Evolutionary conservation across 2,797 vertebrate genomes (phyloP).

Genomic region (Geotrypetes seraphini): DNA sequence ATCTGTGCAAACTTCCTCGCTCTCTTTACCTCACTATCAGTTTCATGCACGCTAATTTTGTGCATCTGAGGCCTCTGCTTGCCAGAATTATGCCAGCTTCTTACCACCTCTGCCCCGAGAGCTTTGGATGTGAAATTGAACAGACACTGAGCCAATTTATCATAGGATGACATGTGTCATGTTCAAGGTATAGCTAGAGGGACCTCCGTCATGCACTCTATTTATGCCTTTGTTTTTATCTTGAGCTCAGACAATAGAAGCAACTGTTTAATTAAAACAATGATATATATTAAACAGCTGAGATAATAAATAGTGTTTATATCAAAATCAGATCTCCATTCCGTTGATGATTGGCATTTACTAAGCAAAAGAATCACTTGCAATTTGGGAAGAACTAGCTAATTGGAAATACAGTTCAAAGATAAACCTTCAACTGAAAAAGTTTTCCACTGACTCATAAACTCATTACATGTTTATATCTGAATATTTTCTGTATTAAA

Average conservation of each 20-base stretch:
- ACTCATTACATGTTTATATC: too few species aligned
- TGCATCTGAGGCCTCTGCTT: slow-evolving; percentile 77
- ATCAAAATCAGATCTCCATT: slow-evolving; percentile 57
- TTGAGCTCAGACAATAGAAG: slow-evolving; percentile 67
- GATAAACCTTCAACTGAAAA: too few species aligned
- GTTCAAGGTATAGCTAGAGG: slow-evolving; percentile 90
- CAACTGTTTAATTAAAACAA: slow-evolving; percentile 65
- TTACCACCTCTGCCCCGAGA: slow-evolving; percentile 81
- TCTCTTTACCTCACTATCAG: slow-evolving; percentile 74
- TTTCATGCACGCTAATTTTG: slow-evolving; percentile 79
- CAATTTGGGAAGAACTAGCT: too few species aligned
- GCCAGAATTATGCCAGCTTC: slow-evolving; percentile 79
- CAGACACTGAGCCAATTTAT: slow-evolving; percentile 98
- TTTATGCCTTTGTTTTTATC: slow-evolving; percentile 92
- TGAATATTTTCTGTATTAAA: too few species aligned
- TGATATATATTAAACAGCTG: slow-evolving; percentile 55
- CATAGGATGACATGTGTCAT: slow-evolving; percentile 98
- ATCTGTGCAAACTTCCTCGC: slow-evolving; percentile 81
- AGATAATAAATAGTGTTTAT: slow-evolving; percentile 30
- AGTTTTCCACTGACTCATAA: too few species aligned
- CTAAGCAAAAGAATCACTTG: slow-evolving; percentile 63
- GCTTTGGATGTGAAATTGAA: slow-evolving; percentile 98
- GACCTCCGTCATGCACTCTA: slow-evolving; percentile 81
- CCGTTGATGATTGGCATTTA: slow-evolving; percentile 54
- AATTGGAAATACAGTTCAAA: too few species aligned